Conservation (phyloP, 2,797 vertebrate species). For the Distichodus sexfasciatus region DNA sequence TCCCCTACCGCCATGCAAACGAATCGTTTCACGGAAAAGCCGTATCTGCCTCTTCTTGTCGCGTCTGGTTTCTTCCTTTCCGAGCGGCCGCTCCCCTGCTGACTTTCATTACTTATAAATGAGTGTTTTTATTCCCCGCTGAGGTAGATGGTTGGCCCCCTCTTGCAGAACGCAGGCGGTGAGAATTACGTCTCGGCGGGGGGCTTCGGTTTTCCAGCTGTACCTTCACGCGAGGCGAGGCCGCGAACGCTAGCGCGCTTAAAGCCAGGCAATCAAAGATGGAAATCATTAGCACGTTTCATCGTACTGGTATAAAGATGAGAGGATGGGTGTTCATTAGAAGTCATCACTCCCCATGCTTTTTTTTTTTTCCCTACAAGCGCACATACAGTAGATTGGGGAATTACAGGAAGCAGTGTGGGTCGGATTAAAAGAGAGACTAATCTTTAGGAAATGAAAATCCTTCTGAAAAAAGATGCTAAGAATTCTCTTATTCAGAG, state of each 20-base stretch:
- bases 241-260: no score
- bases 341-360: neutral
- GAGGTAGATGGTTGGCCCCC: neutral
- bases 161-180: neutral
- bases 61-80: neutral
- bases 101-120: conserved; percentile 11
- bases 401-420: no score
- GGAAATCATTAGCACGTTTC: neutral
- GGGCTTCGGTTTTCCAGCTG: neutral
- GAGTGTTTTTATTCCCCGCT: conserved; percentile 3
- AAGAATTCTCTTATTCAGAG: no score
- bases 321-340: neutral
- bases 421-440: no score
- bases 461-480: no score
- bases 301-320: neutral
- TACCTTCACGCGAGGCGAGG: neutral
- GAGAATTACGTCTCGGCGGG: neutral
- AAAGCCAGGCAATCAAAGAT: conserved; percentile 1
- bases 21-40: neutral
- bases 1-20: neutral
- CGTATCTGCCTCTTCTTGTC: neutral
- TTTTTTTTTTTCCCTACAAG: neutral
- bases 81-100: neutral
- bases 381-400: no score
- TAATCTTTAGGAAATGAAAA: no score